phyloP scores from a whole-genome alignment of 2,797 vertebrate genomes.

The Echeneis naucrates region DNA sequence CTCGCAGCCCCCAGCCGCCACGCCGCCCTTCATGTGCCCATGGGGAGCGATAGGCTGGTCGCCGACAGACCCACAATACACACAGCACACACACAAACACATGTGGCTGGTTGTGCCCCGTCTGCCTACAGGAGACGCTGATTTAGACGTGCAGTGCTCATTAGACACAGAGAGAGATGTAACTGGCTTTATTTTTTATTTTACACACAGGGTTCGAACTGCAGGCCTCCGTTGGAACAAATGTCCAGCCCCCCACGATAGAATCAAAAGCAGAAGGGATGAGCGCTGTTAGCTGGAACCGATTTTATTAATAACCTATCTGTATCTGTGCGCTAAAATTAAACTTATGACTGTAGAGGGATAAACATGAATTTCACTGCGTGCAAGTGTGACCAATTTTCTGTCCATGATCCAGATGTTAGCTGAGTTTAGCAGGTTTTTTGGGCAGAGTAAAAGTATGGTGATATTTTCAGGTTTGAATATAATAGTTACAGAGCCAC shows the following conservation, averaged over 20 bases:
- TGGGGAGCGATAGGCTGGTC: slow-evolving; percentile 72
- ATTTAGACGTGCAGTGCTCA: slow-evolving; percentile 36
- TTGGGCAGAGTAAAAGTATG: too few relatives aligned
- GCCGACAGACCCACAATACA: slow-evolving; percentile 74
- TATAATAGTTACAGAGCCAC: not conserved
- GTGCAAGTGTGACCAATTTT: not conserved
- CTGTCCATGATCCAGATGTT: too few relatives aligned
- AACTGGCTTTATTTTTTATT: slow-evolving; percentile 21
- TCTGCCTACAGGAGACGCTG: slow-evolving; percentile 29
- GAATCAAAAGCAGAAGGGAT: not conserved
- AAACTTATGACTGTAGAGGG: not conserved
- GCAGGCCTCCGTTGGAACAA: slow-evolving; percentile 13
- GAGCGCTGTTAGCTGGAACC: not conserved
- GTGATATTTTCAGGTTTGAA: too few relatives aligned
- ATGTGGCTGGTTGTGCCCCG: slow-evolving; percentile 5
- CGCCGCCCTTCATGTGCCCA: slow-evolving; percentile 77
- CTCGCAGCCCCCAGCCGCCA: slow-evolving; percentile 66
- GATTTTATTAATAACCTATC: not conserved
- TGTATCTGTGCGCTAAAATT: not conserved
- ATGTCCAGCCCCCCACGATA: too few relatives aligned
- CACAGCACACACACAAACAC: slow-evolving; percentile 23
- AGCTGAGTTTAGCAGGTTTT: too few relatives aligned
- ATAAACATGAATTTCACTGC: not conserved
- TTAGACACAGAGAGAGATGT: slow-evolving; percentile 7
- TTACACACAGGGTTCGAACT: slow-evolving; percentile 13